Conservation (phyloP, 2,113 vertebrate species). For the Picathartes gymnocephalus region DNA sequence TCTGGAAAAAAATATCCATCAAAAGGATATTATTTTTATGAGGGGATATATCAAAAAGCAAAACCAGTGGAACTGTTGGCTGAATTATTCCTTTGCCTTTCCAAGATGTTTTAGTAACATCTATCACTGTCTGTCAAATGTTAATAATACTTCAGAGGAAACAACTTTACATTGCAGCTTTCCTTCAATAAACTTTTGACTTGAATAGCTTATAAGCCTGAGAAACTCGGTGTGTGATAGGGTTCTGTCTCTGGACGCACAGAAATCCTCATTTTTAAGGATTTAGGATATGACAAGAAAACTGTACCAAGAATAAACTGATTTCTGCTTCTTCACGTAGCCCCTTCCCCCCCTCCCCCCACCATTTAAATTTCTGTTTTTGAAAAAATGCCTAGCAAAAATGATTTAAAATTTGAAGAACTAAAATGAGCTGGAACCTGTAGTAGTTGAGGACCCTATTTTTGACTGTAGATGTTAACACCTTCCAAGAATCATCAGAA, state of each 20-base stretch:
- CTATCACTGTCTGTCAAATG: conserved; percentile 30
- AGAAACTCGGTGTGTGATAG: neutral
- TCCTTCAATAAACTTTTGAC: conserved; percentile 10
- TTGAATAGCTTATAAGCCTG: neutral
- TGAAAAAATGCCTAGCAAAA: neutral
- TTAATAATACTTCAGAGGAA: neutral
- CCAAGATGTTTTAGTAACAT: conserved; percentile 7
- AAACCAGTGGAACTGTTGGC: conserved; percentile 12
- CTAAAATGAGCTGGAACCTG: neutral
- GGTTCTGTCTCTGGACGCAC: neutral
- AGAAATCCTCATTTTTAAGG: conserved; percentile 5
- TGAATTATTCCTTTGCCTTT: conserved; percentile 39
- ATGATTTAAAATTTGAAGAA: neutral
- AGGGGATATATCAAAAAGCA: conserved; percentile 28
- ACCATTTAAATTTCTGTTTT: neutral
- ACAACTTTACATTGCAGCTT: conserved; percentile 8
- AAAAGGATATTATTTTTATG: conserved; percentile 55
- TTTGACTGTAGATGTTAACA: neutral
- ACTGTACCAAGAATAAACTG: neutral
- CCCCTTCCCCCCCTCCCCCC: too few species aligned
- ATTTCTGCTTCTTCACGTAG: neutral
- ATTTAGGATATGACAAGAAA: neutral
- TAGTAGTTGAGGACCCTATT: neutral
- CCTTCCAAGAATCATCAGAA: neutral
- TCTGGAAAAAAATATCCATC: conserved; percentile 36